A percentile compares a stretch with the other conserved stretches of the same genome.
Evolutionary conservation across 2,888 invertebrate genomes (phyloP).

Genomic region (Eupithecia exiguata): DNA sequence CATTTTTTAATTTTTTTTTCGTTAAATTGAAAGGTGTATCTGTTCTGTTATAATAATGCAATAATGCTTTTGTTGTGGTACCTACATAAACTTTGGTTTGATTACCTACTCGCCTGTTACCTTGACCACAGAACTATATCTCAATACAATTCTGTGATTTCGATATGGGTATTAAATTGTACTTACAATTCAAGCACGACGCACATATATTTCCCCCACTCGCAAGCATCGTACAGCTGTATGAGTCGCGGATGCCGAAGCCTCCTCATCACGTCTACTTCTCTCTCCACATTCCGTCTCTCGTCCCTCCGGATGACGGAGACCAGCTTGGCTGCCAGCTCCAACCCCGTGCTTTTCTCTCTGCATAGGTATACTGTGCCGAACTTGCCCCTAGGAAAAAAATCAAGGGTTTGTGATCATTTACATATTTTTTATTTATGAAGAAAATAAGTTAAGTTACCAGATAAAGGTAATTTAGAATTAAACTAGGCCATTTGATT

Average conservation of each 20-base stretch:
- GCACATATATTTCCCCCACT: conserved; percentile 96
- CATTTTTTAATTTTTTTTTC: background rate
- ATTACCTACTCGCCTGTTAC: background rate
- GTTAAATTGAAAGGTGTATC: background rate
- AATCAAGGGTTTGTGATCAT: background rate
- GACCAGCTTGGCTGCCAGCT: conserved; percentile 97
- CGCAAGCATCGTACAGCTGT: conserved; percentile 98
- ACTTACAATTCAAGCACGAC: conserved; percentile 97
- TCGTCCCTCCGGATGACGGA: conserved; percentile 93
- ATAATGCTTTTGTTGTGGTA: too few relatives aligned
- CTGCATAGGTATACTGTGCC: conserved; percentile 97
- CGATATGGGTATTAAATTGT: background rate
- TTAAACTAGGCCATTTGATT: too few relatives aligned
- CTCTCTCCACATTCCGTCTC: conserved; percentile 95
- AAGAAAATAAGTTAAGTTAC: too few relatives aligned
- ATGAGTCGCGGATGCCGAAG: conserved; percentile 97
- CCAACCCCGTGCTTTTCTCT: conserved; percentile 91
- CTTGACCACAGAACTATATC: too few relatives aligned
- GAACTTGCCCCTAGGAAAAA: conserved; percentile 93
- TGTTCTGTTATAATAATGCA: background rate
- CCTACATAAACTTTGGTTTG: background rate
- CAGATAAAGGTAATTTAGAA: too few relatives aligned
- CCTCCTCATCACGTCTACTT: conserved; percentile 97
- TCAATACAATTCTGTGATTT: too few relatives aligned
- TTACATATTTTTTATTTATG: background rate